Evolutionary conservation across 1,140 invertebrate species (phyloP), one percentile per base, ranked within the genome.

Genomic region (Trachymyrmex cornetzi): DNA sequence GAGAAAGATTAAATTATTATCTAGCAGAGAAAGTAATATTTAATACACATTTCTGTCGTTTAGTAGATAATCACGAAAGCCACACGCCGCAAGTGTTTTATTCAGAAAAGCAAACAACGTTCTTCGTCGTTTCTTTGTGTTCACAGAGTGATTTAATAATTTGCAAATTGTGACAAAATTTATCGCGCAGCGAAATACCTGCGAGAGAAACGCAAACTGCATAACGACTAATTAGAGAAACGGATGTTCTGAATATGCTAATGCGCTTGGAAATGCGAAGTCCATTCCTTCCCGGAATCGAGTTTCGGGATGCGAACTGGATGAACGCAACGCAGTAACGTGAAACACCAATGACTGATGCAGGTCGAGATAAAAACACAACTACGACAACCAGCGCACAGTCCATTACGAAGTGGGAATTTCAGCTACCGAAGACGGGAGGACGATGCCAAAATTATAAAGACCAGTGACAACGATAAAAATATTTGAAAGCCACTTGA

Each of bases 231-330:
- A 88, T 88, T 87, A 81, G 27, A 34, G 19, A n/a, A 14, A 38
- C 22, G 72, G 1, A 66, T 57, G 86, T 89, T 88, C 79, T 61
- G 64, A 87, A 90, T 89, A 92, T 81, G 75, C 59, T 88, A 90
- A 90, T 88, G 53, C 38, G 55, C n/a, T 24, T 57, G 87, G 87
- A 89, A 92, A 87, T 30, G 75, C 61, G 53, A 89, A 87, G 66
- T 74, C 59, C 61, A n/a, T 69, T 82, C 27, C 89, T 89, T 92
- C 91, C 92, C 81, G 90, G 91, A 88, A 85, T 92, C 81, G 50
- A 59, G 82, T 93, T 92, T 90, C 91, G 34, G 61, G 81, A 55
- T 57, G 71, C 71, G 74, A 92, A 92, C 30, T 90, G 77, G 80
- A 67, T 77, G 86, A 87, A 44, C 44, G 24, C 61, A 27, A 48